Conservation (phyloP, 1,140 invertebrate genomes). For the Saccostrea cuccullata region DNA sequence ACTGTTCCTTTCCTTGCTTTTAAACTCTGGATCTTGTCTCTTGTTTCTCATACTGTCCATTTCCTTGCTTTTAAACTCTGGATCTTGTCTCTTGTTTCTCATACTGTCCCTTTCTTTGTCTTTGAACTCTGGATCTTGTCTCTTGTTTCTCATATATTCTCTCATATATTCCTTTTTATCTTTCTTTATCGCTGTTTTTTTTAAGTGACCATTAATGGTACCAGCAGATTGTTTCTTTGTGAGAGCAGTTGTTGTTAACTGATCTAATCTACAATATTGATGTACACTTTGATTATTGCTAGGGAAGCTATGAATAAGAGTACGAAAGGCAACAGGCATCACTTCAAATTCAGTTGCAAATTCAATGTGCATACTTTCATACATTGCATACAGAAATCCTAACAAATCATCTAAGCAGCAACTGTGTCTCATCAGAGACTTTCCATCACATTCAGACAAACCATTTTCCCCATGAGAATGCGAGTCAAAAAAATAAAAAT, state of each 20-base stretch:
- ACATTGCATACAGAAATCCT: conserved; percentile 28
- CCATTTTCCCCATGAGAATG: conserved; percentile 41
- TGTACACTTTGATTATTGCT: conserved; percentile 1
- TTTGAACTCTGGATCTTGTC: no score
- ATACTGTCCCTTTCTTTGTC: no score
- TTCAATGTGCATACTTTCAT: conserved; percentile 23
- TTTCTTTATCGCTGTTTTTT: neutral
- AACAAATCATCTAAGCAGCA: neutral
- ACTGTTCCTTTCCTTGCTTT: no score
- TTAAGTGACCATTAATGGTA: neutral
- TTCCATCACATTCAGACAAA: conserved; percentile 12
- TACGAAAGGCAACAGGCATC: neutral
- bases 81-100: no score
- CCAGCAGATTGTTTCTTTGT: neutral
- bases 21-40: no score
- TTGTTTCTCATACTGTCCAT: no score
- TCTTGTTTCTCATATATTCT: neutral
- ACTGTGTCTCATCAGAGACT: conserved; percentile 20
- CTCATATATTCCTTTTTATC: neutral
- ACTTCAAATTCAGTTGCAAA: conserved; percentile 36
- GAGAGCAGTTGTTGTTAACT: neutral
- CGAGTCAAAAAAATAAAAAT: conserved; percentile 43
- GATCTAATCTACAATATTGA: neutral
- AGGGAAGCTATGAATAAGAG: neutral
- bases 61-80: no score